Evolutionary conservation across 1,140 invertebrate species (phyloP).

Genomic region (Caenorhabditis briggsae): DNA sequence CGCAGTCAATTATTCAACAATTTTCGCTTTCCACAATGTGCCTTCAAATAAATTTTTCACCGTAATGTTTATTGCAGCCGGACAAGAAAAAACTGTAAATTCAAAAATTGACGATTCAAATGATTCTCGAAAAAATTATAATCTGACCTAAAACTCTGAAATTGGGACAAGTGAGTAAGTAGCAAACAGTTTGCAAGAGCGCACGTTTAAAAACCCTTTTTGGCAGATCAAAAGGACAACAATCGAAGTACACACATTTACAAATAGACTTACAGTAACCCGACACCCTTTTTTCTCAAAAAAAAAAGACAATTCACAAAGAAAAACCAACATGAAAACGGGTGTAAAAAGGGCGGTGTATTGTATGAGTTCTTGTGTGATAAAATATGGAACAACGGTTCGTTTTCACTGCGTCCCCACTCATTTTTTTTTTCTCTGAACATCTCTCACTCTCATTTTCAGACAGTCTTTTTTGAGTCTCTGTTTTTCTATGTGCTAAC

Average conservation of each 20-base stretch:
- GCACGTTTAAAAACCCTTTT: neutral
- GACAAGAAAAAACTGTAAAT: too few relatives aligned
- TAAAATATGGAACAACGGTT: slow-evolving; percentile 47
- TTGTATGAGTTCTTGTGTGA: slow-evolving; percentile 10
- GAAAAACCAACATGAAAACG: neutral
- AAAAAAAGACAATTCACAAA: neutral
- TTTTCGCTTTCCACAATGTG: too few relatives aligned
- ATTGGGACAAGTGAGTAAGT: neutral
- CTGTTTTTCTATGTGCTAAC: neutral
- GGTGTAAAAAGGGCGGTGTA: neutral
- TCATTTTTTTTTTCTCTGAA: neutral
- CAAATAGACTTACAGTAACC: slow-evolving; percentile 42
- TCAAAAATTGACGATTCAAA: too few relatives aligned
- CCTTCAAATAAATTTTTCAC: too few relatives aligned
- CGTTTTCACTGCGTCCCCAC: neutral
- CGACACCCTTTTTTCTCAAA: neutral
- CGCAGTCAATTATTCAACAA: too few relatives aligned
- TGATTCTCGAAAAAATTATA: too few relatives aligned
- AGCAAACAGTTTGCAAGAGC: neutral
- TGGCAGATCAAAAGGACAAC: slow-evolving; percentile 9
- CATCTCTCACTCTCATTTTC: slow-evolving; percentile 36
- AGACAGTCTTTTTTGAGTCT: neutral
- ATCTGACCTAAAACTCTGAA: too few relatives aligned
- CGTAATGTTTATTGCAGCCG: too few relatives aligned
- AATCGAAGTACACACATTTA: neutral